A percentile compares a stretch with the other conserved stretches of the same genome.
Evolutionary conservation across 2,797 vertebrate genomes (phyloP).

Genomic region (Eidolon dupreanum): DNA sequence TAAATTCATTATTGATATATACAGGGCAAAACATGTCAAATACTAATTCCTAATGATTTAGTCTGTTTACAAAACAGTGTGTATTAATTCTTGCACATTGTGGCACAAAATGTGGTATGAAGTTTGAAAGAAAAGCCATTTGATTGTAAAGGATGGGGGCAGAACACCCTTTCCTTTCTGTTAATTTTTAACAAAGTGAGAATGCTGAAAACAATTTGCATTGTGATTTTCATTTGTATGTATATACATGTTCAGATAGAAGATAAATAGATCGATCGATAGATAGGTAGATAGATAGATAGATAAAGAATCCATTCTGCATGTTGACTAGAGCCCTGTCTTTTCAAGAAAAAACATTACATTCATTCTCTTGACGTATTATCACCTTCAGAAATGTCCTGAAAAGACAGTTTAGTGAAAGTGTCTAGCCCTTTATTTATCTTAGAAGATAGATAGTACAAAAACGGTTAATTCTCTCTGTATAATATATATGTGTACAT

Average conservation of each 20-base stretch:
- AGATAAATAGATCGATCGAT: background rate
- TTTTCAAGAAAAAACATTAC: background rate
- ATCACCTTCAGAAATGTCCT: background rate
- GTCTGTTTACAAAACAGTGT: slow-evolving; percentile 72
- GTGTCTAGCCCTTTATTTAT: background rate
- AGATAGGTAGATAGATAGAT: background rate
- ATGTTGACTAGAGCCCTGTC: background rate
- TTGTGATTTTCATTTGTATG: background rate
- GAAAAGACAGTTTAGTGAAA: background rate
- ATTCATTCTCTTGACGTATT: background rate
- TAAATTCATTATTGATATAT: background rate
- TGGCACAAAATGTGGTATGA: slow-evolving; percentile 65
- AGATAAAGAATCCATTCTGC: background rate
- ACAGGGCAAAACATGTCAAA: slow-evolving; percentile 63
- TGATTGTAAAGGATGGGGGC: background rate
- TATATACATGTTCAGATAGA: background rate
- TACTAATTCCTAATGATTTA: slow-evolving; percentile 73
- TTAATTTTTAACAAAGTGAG: background rate
- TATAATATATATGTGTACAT: background rate
- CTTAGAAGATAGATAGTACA: background rate
- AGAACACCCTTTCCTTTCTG: background rate
- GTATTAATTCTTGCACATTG: slow-evolving; percentile 70
- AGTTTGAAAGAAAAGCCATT: slow-evolving; percentile 71
- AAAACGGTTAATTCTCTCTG: background rate
- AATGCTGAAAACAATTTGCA: background rate